A percentile compares a stretch with the other conserved stretches of the same genome.
Evolutionary conservation across 2,888 invertebrate species (phyloP).

Genomic region (Philereme vetulata): DNA sequence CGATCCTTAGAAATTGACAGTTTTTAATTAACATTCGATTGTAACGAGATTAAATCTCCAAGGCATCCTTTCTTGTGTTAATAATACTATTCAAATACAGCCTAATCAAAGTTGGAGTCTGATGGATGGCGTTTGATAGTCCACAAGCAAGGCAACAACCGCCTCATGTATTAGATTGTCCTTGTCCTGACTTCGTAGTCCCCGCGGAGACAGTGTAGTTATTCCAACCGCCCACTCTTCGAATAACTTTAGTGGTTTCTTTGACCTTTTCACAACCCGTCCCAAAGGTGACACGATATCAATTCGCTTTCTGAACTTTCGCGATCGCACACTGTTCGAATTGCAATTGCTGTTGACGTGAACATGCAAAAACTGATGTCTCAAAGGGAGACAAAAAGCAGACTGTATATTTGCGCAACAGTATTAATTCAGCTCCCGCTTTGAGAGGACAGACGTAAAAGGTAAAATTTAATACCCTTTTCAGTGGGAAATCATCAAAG

Average conservation of each 20-base stretch:
- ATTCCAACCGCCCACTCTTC: slow-evolving; percentile 55
- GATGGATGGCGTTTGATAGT: slow-evolving; percentile 42
- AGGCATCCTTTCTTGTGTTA: slow-evolving; percentile 41
- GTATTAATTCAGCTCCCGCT: slow-evolving; percentile 65
- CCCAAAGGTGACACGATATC: slow-evolving; percentile 62
- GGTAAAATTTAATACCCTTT: slow-evolving; percentile 74
- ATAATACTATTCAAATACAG: slow-evolving; percentile 34
- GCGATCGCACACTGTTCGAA: slow-evolving; percentile 49
- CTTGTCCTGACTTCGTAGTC: slow-evolving; percentile 46
- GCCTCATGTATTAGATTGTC: slow-evolving; percentile 66
- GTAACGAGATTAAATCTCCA: slow-evolving; percentile 47
- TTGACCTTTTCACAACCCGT: slow-evolving; percentile 66
- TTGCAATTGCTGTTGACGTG: slow-evolving; percentile 30
- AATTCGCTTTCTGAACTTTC: slow-evolving; percentile 57
- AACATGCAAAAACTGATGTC: slow-evolving; percentile 1
- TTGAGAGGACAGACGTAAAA: slow-evolving; percentile 64
- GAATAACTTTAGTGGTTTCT: slow-evolving; percentile 62
- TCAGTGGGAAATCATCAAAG: slow-evolving; percentile 72
- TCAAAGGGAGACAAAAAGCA: slow-evolving; percentile 35
- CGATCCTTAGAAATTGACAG: slow-evolving; percentile 51
- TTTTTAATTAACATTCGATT: slow-evolving; percentile 56
- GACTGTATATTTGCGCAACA: slow-evolving; percentile 55
- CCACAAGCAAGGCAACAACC: slow-evolving; percentile 46
- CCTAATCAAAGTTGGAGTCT: slow-evolving; percentile 32
- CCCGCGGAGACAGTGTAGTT: slow-evolving; percentile 66